Evolutionary conservation across 2,113 vertebrate genomes (phyloP).

Genomic region (Protobothrops flavoviridis): DNA sequence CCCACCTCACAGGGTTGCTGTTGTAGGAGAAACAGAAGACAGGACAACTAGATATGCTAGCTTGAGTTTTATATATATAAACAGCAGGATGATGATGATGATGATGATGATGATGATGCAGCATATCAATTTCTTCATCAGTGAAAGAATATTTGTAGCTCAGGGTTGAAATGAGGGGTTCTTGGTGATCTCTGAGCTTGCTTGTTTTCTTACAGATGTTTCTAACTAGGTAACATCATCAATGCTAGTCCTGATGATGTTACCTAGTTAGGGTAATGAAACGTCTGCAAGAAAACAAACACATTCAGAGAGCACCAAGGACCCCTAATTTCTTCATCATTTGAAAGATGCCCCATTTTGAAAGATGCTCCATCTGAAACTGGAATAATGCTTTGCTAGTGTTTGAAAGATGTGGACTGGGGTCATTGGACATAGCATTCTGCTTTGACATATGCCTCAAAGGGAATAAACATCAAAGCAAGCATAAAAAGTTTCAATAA

Average conservation of each 20-base stretch:
- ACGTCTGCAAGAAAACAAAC: too few relatives aligned
- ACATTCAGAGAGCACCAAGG: too few relatives aligned
- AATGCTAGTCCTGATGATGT: too few relatives aligned
- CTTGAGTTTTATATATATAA: neutral
- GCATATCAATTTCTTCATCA: constrained; percentile 30
- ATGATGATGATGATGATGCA: neutral
- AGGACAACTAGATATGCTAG: neutral
- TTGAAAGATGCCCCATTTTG: neutral
- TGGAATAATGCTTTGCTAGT: neutral
- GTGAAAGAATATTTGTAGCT: too few relatives aligned
- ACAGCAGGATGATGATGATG: neutral
- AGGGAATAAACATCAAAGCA: neutral
- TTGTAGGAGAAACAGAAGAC: neutral
- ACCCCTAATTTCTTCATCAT: constrained; percentile 16
- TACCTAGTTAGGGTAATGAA: too few relatives aligned
- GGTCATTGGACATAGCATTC: neutral
- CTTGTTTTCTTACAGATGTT: too few relatives aligned
- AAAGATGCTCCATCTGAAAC: neutral
- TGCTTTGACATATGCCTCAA: neutral
- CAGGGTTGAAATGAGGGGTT: too few relatives aligned
- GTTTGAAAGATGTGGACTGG: neutral
- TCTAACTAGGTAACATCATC: too few relatives aligned
- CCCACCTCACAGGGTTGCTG: neutral
- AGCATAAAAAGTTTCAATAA: neutral
- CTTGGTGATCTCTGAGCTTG: too few relatives aligned